Evolutionary conservation across 37 sponge, comb jelly and placozoan species (phyloP).

Genomic region (Bolinopsis microptera): DNA sequence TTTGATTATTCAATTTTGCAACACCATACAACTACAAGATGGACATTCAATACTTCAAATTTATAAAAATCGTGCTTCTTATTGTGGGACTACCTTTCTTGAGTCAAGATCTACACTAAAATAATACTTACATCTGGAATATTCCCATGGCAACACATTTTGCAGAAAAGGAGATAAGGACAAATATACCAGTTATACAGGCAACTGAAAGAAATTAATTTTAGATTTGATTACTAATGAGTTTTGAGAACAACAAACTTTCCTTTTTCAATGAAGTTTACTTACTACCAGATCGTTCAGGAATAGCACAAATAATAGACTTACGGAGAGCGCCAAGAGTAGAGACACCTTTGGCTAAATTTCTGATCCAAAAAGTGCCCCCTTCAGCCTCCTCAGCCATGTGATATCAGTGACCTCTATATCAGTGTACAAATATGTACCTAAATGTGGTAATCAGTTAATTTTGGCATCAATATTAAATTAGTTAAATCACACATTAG

Average conservation of each 20-base stretch:
- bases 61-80: too few relatives aligned
- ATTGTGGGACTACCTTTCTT: too few relatives aligned
- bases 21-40: too few relatives aligned
- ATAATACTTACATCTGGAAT: conserved; percentile 27
- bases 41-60: too few relatives aligned
- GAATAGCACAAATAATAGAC: background rate
- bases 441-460: too few relatives aligned
- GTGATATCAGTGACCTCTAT: background rate
- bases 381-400: background rate
- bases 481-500: too few relatives aligned
- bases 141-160: conserved; percentile 62
- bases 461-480: too few relatives aligned
- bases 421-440: too few relatives aligned
- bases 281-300: background rate
- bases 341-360: conserved; percentile 38
- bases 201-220: conserved; percentile 46
- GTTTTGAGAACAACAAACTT: background rate
- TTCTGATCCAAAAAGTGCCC: conserved; percentile 20
- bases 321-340: conserved; percentile 41
- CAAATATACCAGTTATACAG: conserved; percentile 28
- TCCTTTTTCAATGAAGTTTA: background rate
- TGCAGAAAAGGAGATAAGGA: conserved; percentile 56
- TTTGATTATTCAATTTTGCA: too few relatives aligned
- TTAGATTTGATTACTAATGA: background rate
- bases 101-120: background rate